Conservation (phyloP, 2,888 invertebrate genomes). For the Ypsolopha scabrella region DNA sequence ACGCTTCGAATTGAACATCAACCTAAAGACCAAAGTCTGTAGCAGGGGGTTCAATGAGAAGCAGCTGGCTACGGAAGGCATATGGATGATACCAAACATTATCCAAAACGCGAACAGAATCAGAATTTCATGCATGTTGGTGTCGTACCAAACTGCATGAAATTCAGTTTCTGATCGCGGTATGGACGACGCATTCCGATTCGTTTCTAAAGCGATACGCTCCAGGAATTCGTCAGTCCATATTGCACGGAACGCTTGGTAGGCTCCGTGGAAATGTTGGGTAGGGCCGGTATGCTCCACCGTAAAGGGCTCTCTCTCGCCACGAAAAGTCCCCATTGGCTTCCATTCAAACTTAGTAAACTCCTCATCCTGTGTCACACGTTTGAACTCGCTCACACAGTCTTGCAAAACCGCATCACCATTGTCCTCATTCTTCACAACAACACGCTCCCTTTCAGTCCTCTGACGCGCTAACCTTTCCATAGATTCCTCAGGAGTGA, state of each 20-base stretch:
- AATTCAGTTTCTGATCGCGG: not conserved
- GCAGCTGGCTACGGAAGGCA: not conserved
- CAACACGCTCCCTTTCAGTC: too few species aligned
- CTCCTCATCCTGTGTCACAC: too few species aligned
- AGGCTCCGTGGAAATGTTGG: not conserved
- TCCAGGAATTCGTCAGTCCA: conserved; percentile 1
- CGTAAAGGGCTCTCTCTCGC: not conserved
- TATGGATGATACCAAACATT: conserved; percentile 3
- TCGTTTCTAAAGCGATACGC: not conserved
- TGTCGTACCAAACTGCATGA: not conserved
- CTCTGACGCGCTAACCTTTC: too few species aligned
- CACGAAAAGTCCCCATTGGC: not conserved
- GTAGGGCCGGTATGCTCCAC: not conserved
- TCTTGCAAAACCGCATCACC: too few species aligned
- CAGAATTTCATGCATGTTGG: not conserved
- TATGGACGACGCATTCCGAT: not conserved
- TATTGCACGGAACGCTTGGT: conserved; percentile 1
- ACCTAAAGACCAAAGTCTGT: not conserved
- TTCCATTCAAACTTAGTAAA: not conserved
- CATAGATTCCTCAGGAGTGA: too few species aligned
- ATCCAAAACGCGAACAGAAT: conserved; percentile 3
- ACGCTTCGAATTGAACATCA: not conserved
- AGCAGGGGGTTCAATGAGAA: not conserved
- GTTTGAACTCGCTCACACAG: too few species aligned
- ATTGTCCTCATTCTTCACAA: too few species aligned